Evolutionary conservation across 2,113 vertebrate species (phyloP).

Genomic region (Dicerorhinus sumatrensis): DNA sequence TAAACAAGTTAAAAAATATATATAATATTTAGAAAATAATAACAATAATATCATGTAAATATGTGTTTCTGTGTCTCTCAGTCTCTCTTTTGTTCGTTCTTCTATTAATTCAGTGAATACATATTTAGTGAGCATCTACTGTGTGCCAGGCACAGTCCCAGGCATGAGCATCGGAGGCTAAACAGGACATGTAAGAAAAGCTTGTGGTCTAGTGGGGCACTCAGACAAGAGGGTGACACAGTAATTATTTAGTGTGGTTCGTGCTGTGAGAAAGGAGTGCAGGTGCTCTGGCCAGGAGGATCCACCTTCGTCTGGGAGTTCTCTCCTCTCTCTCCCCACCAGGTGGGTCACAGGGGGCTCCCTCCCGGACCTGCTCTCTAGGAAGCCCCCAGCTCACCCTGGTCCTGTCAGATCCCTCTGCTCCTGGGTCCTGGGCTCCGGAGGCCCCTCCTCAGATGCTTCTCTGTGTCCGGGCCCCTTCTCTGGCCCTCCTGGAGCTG

Average conservation of each 20-base stretch:
- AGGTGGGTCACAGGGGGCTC: not conserved
- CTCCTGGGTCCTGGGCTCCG: not conserved
- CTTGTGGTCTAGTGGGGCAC: not conserved
- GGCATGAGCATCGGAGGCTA: not conserved
- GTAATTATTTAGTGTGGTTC: fast-evolving
- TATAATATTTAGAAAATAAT: not conserved
- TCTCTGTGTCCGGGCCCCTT: not conserved
- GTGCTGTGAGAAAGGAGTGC: fast-evolving
- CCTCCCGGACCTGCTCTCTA: not conserved
- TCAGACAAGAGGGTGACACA: not conserved
- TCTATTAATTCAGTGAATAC: not conserved
- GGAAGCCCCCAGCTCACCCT: slow-evolving; percentile 48
- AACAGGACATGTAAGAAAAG: not conserved
- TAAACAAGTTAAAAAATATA: not conserved
- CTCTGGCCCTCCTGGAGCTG: not conserved
- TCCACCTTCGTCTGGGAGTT: not conserved
- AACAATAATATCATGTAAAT: not conserved
- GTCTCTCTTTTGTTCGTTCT: not conserved
- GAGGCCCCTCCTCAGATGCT: not conserved
- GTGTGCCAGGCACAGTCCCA: not conserved
- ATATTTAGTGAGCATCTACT: not conserved
- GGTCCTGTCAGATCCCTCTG: not conserved
- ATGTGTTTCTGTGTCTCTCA: not conserved
- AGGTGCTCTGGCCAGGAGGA: too few relatives aligned
- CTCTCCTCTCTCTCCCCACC: not conserved